Percentiles rank a stretch among this genome's conserved stretches.
phyloP scores from a whole-genome alignment of 2,888 invertebrate species.

The Eubasilissa splendida region DNA sequence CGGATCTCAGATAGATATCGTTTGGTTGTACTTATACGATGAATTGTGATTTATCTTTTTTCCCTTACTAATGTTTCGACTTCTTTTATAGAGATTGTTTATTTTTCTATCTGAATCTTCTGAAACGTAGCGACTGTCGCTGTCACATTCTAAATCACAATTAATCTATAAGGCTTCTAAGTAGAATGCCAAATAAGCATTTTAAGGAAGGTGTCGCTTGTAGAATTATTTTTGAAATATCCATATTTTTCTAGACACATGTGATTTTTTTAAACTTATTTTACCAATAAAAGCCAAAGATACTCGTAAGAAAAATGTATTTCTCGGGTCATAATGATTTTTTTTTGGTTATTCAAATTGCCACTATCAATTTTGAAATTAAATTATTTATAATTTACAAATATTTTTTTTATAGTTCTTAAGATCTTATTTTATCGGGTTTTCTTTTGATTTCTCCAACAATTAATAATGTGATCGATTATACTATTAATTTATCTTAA shows the following conservation, averaged over 20 bases:
- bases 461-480: too few species aligned
- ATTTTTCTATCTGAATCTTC: conserved; percentile 36
- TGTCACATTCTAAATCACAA: conserved; percentile 38
- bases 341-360: not conserved
- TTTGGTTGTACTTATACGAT: conserved; percentile 36
- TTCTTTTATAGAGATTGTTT: conserved; percentile 34
- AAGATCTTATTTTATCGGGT: too few species aligned
- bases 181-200: conserved; percentile 22
- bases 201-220: conserved; percentile 26
- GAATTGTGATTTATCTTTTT: conserved; percentile 49
- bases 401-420: too few species aligned
- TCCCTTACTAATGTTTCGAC: conserved; percentile 36
- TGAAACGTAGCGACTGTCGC: not conserved
- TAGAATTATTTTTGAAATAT: conserved; percentile 27
- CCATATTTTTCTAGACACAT: conserved; percentile 20
- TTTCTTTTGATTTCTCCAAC: too few species aligned
- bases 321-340: not conserved
- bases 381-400: too few species aligned
- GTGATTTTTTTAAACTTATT: conserved; percentile 7
- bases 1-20: conserved; percentile 4
- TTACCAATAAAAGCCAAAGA: not conserved
- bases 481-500: too few species aligned
- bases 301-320: too few species aligned
- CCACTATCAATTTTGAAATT: too few species aligned
- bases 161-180: conserved; percentile 32